Base-by-base conservation (phyloP, 2,113 vertebrate genomes). In the Catharus bicknelli region DNA sequence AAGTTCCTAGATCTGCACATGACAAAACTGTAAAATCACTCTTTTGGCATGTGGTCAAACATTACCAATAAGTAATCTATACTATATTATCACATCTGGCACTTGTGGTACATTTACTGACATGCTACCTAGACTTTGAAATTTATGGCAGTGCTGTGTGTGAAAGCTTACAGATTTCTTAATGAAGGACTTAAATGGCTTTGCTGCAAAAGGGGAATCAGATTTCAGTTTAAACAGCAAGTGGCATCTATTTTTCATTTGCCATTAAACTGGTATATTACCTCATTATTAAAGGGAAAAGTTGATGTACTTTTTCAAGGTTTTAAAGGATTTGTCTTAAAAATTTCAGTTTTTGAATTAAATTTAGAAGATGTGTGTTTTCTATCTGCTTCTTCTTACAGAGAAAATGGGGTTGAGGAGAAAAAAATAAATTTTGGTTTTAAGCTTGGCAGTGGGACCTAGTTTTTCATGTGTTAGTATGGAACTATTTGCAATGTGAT, bases 381-480 rank as follows among this genome's bases (percentile, higher is more conserved):
- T 64, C 23, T 66, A 0, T 72, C 36, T 83, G 50, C 48, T 86
- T 80, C 13, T 93, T 69, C 87, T 36, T 92, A 29, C 36, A 80
- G 51, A 81, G 81, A 94, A 88, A 86, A 90, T 75, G 40, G 32
- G 72, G 15, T 50, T 91, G 74, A 72, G 36, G 29, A 67, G 10
- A 55, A 75, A 73, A 75, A 77, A 90, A 50, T 2, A 57, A 76
- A 61, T 20, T 47, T 23, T 27, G 20, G 21, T 88, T 83, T 57
- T 78, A 75, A 84, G 29, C 58, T 78, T 11, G 36, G 1, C 61
- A 93, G 57, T 51, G 50, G 89, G 76, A 79, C 54, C 62, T 59
- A 42, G 43, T 43, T 88, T 96, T 95, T 80, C 30, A 48, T 45
- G 62, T 91, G 34, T 92, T 90, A 91, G 29, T 73, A 34, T 38